A percentile compares a stretch with the other conserved stretches of the same genome.
These are phyloP conservation scores for Atherinosoma microstoma DNA, from an alignment of 2,797 vertebrate species.

Conservation along the genomic window DNA sequence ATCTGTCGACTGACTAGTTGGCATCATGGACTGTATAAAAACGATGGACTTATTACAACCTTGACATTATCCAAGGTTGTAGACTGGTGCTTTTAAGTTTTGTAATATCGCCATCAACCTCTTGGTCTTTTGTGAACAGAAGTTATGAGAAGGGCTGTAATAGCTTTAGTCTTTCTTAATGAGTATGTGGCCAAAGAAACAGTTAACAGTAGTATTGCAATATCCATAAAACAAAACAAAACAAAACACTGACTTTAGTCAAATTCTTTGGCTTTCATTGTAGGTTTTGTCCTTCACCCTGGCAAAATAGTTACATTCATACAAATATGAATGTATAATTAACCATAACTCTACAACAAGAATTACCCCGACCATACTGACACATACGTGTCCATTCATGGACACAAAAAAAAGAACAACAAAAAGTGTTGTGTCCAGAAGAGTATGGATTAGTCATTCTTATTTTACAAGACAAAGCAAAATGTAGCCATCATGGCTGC, in stretches of 20 bases:
- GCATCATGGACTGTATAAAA: too few species aligned
- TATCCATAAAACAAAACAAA: background rate
- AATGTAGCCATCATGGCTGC: conserved; percentile 15
- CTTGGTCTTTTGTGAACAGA: too few species aligned
- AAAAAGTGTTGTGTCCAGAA: background rate
- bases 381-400: too few species aligned
- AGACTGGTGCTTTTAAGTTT: too few species aligned
- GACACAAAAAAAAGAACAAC: background rate
- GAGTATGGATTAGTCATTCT: background rate
- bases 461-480: background rate
- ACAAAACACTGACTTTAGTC: background rate
- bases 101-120: too few species aligned
- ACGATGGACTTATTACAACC: too few species aligned
- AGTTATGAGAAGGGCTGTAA: background rate
- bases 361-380: background rate
- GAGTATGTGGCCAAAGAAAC: background rate
- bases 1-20: too few species aligned
- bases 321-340: too few species aligned
- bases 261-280: background rate
- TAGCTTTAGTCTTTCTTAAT: background rate
- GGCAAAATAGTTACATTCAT: background rate
- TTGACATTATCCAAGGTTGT: too few species aligned
- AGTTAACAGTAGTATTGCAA: background rate
- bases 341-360: background rate
- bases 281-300: background rate